Percentiles rank a stretch among this genome's conserved stretches.
Conservation (phyloP, 1,140 invertebrate species). For the Copidosoma floridanum region DNA sequence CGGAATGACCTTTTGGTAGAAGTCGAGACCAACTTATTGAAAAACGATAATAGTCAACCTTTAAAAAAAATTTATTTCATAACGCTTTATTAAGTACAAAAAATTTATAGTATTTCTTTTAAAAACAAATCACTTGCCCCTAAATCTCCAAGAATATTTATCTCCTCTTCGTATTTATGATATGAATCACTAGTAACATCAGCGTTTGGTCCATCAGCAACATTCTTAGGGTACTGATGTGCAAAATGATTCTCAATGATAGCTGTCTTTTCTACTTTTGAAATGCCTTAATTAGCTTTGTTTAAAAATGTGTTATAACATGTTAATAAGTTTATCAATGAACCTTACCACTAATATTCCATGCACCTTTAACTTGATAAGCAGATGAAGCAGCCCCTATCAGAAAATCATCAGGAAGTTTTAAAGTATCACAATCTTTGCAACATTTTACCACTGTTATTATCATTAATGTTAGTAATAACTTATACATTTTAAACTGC, state of each 20-base stretch:
- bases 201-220: constrained; percentile 50
- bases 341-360: constrained; percentile 56
- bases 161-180: constrained; percentile 56
- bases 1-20: constrained; percentile 55
- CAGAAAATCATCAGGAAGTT: constrained; percentile 3
- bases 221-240: constrained; percentile 52
- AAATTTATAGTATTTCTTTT: too few species aligned
- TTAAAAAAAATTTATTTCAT: too few species aligned
- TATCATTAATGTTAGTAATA: too few species aligned
- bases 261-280: too few species aligned
- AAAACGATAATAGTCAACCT: too few species aligned
- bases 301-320: too few species aligned
- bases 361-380: constrained; percentile 57
- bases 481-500: too few species aligned
- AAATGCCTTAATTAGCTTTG: too few species aligned
- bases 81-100: too few species aligned
- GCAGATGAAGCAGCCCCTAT: constrained; percentile 55
- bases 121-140: constrained; percentile 47
- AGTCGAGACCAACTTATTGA: constrained; percentile 65
- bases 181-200: constrained; percentile 60
- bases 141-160: constrained; percentile 51
- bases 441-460: too few species aligned
- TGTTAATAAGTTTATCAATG: too few species aligned
- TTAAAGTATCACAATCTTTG: too few species aligned
- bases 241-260: constrained; percentile 59